Evolutionary conservation across 2,113 vertebrate genomes (phyloP).

Genomic region (Pycnonotus jocosus): DNA sequence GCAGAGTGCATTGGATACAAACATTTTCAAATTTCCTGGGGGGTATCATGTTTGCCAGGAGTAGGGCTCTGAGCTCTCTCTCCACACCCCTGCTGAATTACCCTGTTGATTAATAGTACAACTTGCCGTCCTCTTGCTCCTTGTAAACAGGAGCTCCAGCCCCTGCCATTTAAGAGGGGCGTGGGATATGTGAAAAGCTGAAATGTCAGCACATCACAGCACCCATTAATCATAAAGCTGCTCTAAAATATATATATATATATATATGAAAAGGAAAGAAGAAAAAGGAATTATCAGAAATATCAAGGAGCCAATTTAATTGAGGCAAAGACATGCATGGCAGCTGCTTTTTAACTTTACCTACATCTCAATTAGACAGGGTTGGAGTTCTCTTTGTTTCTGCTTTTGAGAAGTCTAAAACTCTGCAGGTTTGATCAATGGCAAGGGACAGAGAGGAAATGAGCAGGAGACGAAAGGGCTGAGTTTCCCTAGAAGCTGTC

Average conservation of each 20-base stretch:
- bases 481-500: constrained; percentile 42
- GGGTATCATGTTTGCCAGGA: constrained; percentile 27
- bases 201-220: constrained; percentile 45
- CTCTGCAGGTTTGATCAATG: constrained; percentile 35
- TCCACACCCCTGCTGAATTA: background rate
- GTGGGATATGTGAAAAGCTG: background rate
- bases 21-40: constrained; percentile 9
- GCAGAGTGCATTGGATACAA: background rate
- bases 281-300: constrained; percentile 37
- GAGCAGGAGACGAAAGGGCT: background rate
- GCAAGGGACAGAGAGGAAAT: constrained; percentile 12
- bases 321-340: background rate
- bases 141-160: background rate
- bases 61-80: background rate
- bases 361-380: constrained; percentile 27
- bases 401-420: constrained; percentile 45
- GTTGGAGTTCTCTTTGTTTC: constrained; percentile 49
- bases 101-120: constrained; percentile 35
- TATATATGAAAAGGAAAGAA: background rate
- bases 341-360: constrained; percentile 13
- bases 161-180: background rate
- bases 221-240: constrained; percentile 49
- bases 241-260: background rate
- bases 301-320: constrained; percentile 47
- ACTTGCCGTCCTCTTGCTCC: background rate